Conservation (phyloP, 1,140 invertebrate genomes). For the Caenorhabditis elegans region WBcel235 BX284606.5:10994501-10995000, state of each 20-base stretch:
- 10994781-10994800: neutral
- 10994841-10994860: too few species aligned
- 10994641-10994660: neutral
- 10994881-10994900: too few species aligned
- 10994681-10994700: neutral
- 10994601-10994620: neutral
- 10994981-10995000: neutral
- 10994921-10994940: too few species aligned
- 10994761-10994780: neutral
- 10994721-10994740: neutral
- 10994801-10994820: neutral
- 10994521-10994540: neutral
- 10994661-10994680: neutral
- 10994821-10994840: neutral
- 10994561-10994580: constrained; percentile 21
- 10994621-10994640: neutral
- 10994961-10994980: neutral
- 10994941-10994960: too few species aligned
- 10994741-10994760: neutral
- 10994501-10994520: neutral
- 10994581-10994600: constrained; percentile 3
- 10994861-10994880: too few species aligned
- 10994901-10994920: too few species aligned
- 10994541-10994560: constrained; percentile 27
- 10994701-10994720: neutral